Base-by-base conservation (phyloP, 2,113 vertebrate species). In the Guaruba guarouba region DNA sequence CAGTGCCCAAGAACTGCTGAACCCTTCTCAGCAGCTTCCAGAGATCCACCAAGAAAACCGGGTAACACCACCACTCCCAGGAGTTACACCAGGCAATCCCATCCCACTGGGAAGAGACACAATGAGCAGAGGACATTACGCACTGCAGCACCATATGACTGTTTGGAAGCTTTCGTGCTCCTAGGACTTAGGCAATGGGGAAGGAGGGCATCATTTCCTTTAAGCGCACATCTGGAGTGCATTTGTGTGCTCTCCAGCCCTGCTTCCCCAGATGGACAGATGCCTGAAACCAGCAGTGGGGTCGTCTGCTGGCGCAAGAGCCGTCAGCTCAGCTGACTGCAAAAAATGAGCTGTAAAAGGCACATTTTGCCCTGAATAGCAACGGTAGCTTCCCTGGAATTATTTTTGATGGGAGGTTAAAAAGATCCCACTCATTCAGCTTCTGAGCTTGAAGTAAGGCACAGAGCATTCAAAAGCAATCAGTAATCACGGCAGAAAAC, bases 61-160 rank as follows among this genome's bases (percentile, higher is more conserved):
- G 27, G 46, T 44, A 54, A 59, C 37, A 18, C 4, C 59, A 27
- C 7, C 13, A 37, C 20, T 6, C 1, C 5, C 31, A 35, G 35
- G 17, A 92, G 51, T 28, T 9, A 8, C 31, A 39, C 23, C 15
- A 31, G 75, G 41, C 62, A 61, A 82, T 43, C 59, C 39, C 61
- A 81, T 17, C 51, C 35, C 22, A 19, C 31, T 6, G 13, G 43
- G 51, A 70, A 44, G n/a, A 51, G n/a, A 19, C n/a, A 18, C 11
- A 7, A 24, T 29, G 33, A 74, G 41, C 51, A 0, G 2, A 83
- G 63, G n/a, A 52, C 1, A 3, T n/a, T 48, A 59, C 0, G 0
- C 13, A 5, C n/a, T 19, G 39, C 80, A 63, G 46, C 31, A 64
- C 48, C 41, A 43, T 3, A 13, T 8, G n/a, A 14, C 31, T 17